Conservation (phyloP, 1,140 invertebrate genomes). For the Galleria mellonella region DNA sequence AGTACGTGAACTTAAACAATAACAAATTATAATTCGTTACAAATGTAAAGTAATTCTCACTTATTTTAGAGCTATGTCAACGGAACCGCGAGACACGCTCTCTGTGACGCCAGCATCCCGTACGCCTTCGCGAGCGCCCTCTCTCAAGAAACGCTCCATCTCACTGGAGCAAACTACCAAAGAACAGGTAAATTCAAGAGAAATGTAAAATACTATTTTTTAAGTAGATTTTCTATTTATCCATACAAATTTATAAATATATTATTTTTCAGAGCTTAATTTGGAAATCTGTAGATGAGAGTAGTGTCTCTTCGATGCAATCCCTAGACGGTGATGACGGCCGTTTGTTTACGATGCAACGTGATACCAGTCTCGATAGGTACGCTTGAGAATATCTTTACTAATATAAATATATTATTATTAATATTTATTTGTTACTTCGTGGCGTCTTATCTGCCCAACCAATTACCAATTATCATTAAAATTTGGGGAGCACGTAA, state of each 20-base stretch:
- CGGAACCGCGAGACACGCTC: slow-evolving; percentile 61
- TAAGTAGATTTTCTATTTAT: too few species aligned
- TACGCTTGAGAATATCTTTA: slow-evolving; percentile 27
- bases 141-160: slow-evolving; percentile 69
- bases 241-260: too few species aligned
- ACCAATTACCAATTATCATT: too few species aligned
- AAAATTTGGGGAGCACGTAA: too few species aligned
- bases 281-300: slow-evolving; percentile 83
- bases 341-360: slow-evolving; percentile 73
- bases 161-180: slow-evolving; percentile 74
- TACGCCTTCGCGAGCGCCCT: slow-evolving; percentile 43
- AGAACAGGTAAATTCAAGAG: slow-evolving; percentile 75
- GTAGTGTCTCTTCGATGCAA: slow-evolving; percentile 86
- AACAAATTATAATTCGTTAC: not conserved
- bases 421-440: too few species aligned
- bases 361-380: slow-evolving; percentile 85
- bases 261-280: slow-evolving; percentile 61
- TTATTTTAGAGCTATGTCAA: slow-evolving; percentile 59
- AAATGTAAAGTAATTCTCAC: not conserved
- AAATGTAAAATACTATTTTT: too few species aligned
- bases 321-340: slow-evolving; percentile 80
- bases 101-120: slow-evolving; percentile 47
- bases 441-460: too few species aligned
- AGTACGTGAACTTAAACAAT: too few species aligned
- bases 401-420: not conserved